phyloP scores from a whole-genome alignment of 2,797 vertebrate species.

The Spondyliosoma cantharus region DNA sequence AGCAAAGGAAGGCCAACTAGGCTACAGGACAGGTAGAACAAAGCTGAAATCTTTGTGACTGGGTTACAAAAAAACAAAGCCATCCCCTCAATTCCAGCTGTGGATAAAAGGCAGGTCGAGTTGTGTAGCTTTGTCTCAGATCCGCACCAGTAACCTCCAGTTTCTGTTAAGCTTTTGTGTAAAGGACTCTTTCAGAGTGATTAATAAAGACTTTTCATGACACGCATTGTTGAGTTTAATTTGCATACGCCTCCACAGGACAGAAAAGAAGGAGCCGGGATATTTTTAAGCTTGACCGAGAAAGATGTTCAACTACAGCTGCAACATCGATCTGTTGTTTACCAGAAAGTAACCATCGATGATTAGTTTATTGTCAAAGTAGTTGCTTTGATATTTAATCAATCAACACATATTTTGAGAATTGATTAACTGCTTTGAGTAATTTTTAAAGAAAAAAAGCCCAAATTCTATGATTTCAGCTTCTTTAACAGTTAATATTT shows the following conservation, averaged over 20 bases:
- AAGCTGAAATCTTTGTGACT: slow-evolving; percentile 15
- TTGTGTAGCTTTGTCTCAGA: slow-evolving; percentile 22
- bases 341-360: not conserved
- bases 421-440: too few species aligned
- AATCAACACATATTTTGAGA: too few species aligned
- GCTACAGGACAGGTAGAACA: slow-evolving; percentile 17
- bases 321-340: not conserved
- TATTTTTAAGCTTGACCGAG: slow-evolving; percentile 2
- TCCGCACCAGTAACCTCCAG: slow-evolving; percentile 21
- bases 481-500: too few species aligned
- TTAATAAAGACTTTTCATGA: slow-evolving; percentile 18
- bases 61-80: slow-evolving; percentile 21
- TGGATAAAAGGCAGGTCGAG: slow-evolving; percentile 34
- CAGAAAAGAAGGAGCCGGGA: not conserved
- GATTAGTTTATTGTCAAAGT: not conserved
- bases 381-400: not conserved
- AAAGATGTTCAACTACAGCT: not conserved
- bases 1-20: slow-evolving; percentile 37
- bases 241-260: not conserved
- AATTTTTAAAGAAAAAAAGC: too few species aligned
- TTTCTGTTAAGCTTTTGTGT: slow-evolving; percentile 37
- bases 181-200: not conserved
- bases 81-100: slow-evolving; percentile 32
- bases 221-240: slow-evolving; percentile 2
- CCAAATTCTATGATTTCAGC: too few species aligned